A percentile compares a stretch with the other conserved stretches of the same genome.
These are phyloP conservation scores for Mustela lutreola DNA, from an alignment of 2,113 vertebrate species.

Conservation along the genomic window DNA sequence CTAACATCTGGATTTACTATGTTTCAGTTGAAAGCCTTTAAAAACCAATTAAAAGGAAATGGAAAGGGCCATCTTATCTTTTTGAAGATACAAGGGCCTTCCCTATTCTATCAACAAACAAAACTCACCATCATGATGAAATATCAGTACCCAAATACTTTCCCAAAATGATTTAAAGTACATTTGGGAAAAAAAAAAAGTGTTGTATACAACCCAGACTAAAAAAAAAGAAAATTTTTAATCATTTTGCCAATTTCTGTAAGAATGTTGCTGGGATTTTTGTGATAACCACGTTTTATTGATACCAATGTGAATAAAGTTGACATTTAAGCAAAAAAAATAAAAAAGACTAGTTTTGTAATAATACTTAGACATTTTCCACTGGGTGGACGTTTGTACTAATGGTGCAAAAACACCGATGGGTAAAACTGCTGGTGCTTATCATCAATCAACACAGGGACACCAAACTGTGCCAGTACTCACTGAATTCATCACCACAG, in stretches of 20 bases:
- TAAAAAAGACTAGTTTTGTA: background rate
- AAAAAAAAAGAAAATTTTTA: too few species aligned
- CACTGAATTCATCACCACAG: background rate
- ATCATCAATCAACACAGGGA: background rate
- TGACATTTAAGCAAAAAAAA: too few species aligned
- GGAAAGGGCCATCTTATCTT: conserved; percentile 26
- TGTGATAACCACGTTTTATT: too few species aligned
- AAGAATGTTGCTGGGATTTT: too few species aligned
- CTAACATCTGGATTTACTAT: conserved; percentile 42
- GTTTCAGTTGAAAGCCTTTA: conserved; percentile 43
- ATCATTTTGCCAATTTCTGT: too few species aligned
- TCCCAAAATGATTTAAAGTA: conserved; percentile 24
- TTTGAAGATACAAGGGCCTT: conserved; percentile 23
- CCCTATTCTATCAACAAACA: conserved; percentile 16
- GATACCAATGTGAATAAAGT: too few species aligned
- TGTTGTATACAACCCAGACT: too few species aligned
- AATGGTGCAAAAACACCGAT: background rate
- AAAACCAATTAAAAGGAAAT: conserved; percentile 51
- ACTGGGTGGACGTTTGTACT: background rate
- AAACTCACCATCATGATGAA: conserved; percentile 19
- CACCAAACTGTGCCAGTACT: too few species aligned
- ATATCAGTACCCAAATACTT: background rate
- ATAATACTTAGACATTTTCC: background rate
- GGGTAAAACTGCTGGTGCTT: background rate
- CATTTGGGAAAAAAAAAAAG: too few species aligned